Evolutionary conservation across 1,140 invertebrate genomes (phyloP).

Genomic region (Anastrepha obliqua): DNA sequence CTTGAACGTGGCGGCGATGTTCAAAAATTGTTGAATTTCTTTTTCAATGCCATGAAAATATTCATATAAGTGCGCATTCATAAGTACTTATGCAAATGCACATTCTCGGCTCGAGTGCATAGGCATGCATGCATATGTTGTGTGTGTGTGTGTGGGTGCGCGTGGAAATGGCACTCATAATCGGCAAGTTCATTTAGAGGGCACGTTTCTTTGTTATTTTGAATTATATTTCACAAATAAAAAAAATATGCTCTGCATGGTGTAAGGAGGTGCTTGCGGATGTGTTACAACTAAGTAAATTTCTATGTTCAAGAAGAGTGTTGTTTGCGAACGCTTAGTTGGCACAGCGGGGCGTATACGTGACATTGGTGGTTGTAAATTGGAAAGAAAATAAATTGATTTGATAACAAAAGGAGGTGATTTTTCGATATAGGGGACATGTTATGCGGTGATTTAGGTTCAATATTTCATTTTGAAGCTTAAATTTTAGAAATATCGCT

Average conservation of each 20-base stretch:
- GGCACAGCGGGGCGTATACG: too few relatives aligned
- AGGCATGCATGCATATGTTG: background rate
- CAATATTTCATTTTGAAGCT: too few relatives aligned
- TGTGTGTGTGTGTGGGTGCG: background rate
- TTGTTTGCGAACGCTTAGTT: too few relatives aligned
- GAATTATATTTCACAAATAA: background rate
- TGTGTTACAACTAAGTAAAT: slow-evolving; percentile 35
- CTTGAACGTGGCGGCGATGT: slow-evolving; percentile 45
- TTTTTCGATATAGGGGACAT: too few relatives aligned
- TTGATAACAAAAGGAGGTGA: too few relatives aligned
- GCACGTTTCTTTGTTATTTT: slow-evolving; percentile 46
- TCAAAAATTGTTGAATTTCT: slow-evolving; percentile 49
- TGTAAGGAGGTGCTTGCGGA: slow-evolving; percentile 18
- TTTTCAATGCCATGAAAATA: slow-evolving; percentile 47
- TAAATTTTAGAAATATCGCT: too few relatives aligned
- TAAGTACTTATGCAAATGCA: slow-evolving; percentile 48
- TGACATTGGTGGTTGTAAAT: too few relatives aligned
- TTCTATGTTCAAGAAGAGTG: background rate
- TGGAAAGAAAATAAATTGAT: too few relatives aligned
- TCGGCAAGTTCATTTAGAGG: slow-evolving; percentile 39
- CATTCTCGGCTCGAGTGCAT: slow-evolving; percentile 6
- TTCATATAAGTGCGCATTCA: slow-evolving; percentile 41
- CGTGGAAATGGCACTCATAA: slow-evolving; percentile 15
- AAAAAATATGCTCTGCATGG: background rate
- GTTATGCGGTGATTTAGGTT: too few relatives aligned